These are phyloP conservation scores for Pardosa pseudoannulata DNA, from an alignment of 2,888 invertebrate genomes.

Conservation along the genomic window DNA sequence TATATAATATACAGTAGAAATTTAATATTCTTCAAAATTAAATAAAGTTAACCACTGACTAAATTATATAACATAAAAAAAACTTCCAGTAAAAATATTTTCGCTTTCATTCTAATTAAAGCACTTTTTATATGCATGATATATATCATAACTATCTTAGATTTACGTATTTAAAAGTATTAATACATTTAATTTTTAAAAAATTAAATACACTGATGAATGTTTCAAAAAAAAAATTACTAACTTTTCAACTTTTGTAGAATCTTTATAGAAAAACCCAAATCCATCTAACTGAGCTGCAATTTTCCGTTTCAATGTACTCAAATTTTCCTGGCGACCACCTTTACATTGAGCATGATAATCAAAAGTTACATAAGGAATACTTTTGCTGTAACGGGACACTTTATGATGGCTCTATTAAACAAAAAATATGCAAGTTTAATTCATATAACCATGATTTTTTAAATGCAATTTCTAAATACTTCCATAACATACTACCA, in stretches of 20 bases:
- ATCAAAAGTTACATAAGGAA: conserved; percentile 94
- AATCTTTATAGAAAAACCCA: conserved; percentile 84
- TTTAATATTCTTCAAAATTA: too few species aligned
- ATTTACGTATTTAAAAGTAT: too few species aligned
- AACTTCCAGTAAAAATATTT: too few species aligned
- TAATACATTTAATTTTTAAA: not conserved
- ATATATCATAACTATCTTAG: too few species aligned
- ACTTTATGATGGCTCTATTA: conserved; percentile 87
- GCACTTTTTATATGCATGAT: too few species aligned
- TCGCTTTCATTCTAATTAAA: too few species aligned
- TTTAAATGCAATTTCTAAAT: not conserved
- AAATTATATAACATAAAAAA: too few species aligned
- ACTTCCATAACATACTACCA: too few species aligned
- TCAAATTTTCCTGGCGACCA: conserved; percentile 87
- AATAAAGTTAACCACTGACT: too few species aligned
- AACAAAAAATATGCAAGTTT: too few species aligned
- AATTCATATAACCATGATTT: conserved; percentile 63
- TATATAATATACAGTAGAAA: too few species aligned
- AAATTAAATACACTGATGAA: not conserved
- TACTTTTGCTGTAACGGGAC: conserved; percentile 82
- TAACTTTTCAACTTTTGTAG: conserved; percentile 79
- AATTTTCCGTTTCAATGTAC: conserved; percentile 88
- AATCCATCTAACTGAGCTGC: conserved; percentile 85
- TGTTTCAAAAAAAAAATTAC: too few species aligned
- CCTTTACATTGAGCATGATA: conserved; percentile 96